These are phyloP conservation scores for Macheiramphus alcinus DNA, from an alignment of 2,113 vertebrate genomes.

Conservation along the genomic window DNA sequence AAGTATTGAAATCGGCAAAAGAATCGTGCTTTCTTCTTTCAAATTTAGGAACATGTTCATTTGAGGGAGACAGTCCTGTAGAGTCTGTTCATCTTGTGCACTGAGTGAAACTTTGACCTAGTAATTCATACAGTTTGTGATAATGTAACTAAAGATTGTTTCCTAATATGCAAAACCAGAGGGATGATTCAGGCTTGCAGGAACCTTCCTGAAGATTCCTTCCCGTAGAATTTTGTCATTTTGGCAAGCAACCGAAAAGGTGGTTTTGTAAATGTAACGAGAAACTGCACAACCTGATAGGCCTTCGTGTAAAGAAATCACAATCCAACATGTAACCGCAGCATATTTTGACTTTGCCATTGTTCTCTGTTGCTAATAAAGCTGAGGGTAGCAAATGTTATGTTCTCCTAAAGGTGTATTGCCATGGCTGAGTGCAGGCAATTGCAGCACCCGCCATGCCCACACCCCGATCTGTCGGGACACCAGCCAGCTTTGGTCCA, in stretches of 20 bases:
- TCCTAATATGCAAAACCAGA: background rate
- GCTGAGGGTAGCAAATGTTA: background rate
- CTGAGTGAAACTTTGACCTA: background rate
- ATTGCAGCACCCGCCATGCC: background rate
- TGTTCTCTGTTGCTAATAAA: background rate
- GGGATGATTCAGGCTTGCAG: background rate
- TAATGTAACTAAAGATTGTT: background rate
- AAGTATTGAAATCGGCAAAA: background rate
- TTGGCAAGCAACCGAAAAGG: background rate
- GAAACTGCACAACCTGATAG: background rate
- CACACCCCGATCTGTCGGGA: fast-evolving
- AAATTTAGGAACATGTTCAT: background rate
- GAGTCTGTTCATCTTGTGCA: background rate
- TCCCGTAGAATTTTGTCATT: background rate
- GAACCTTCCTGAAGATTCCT: background rate
- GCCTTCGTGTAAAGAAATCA: background rate
- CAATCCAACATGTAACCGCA: background rate
- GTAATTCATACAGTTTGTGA: background rate
- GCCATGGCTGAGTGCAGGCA: background rate
- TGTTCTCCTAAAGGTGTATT: background rate
- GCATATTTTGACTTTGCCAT: background rate
- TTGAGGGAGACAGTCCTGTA: background rate
- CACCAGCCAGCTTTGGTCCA: background rate
- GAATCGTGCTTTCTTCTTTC: background rate
- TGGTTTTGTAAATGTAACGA: background rate